Evolutionary conservation across 2,888 invertebrate species (phyloP).

Genomic region (Rhaphigaster nebulosa): DNA sequence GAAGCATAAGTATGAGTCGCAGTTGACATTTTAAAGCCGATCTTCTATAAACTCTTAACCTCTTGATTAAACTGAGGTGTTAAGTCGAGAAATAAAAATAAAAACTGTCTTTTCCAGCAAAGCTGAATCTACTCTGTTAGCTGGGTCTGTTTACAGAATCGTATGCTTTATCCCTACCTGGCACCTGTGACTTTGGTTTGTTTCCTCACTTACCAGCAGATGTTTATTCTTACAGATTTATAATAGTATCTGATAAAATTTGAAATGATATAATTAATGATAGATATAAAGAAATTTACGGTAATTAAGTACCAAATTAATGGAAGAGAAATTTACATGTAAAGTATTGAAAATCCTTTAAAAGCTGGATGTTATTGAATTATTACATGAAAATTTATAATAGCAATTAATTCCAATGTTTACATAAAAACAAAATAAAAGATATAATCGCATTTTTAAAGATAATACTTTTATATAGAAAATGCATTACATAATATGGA

Average conservation of each 20-base stretch:
- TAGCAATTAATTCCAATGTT: too few species aligned
- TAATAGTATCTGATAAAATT: neutral
- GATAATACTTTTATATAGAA: neutral
- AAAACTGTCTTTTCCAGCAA: neutral
- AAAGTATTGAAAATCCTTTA: neutral
- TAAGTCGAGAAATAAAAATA: neutral
- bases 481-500: too few species aligned
- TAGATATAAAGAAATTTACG: neutral
- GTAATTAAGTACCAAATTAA: neutral
- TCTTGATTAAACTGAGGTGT: neutral
- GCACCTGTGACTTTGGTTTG: neutral
- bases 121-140: neutral
- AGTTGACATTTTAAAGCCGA: too few species aligned
- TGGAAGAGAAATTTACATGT: neutral
- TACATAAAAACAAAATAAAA: too few species aligned
- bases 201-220: neutral
- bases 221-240: neutral
- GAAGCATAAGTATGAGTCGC: neutral
- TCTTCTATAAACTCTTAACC: neutral
- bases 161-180: neutral
- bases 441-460: too few species aligned
- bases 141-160: neutral
- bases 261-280: neutral
- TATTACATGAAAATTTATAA: too few species aligned
- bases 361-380: too few species aligned